phyloP scores from a whole-genome alignment of 2,113 vertebrate genomes.

The Myiagra hebetior region DNA sequence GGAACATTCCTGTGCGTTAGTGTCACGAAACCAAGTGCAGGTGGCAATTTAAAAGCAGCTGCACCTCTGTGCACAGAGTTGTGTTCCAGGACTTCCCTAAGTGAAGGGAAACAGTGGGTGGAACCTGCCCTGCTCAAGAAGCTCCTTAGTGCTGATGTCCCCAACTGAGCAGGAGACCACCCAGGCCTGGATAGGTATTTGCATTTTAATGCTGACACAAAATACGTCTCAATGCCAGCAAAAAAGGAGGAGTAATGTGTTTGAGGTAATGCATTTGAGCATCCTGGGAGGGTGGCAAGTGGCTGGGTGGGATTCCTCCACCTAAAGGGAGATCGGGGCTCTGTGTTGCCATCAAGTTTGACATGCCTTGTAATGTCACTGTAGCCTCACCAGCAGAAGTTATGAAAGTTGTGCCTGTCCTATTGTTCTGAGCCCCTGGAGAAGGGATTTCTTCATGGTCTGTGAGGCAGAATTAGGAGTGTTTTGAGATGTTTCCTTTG shows the following conservation, averaged over 20 bases:
- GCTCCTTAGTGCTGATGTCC: background rate
- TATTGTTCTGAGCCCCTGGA: background rate
- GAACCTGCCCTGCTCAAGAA: background rate
- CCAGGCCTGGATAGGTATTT: background rate
- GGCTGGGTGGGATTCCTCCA: background rate
- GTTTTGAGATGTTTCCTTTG: background rate
- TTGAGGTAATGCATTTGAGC: background rate
- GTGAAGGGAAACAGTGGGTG: background rate
- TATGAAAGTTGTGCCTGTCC: background rate
- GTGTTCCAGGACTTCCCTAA: background rate
- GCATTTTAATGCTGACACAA: background rate
- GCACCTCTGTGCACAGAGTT: background rate
- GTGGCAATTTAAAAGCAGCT: background rate
- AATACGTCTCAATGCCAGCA: background rate
- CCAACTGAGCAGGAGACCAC: background rate
- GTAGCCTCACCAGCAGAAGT: background rate
- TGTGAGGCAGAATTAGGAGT: background rate
- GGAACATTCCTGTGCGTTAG: background rate
- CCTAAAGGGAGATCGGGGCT: background rate
- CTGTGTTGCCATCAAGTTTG: background rate
- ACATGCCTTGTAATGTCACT: constrained; percentile 6
- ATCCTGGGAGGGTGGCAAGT: background rate
- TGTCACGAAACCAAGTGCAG: background rate
- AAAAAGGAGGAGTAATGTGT: background rate
- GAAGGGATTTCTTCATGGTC: constrained; percentile 19